Evolutionary conservation across 2,113 vertebrate genomes (phyloP).

Genomic region (Recurvirostra avosetta): DNA sequence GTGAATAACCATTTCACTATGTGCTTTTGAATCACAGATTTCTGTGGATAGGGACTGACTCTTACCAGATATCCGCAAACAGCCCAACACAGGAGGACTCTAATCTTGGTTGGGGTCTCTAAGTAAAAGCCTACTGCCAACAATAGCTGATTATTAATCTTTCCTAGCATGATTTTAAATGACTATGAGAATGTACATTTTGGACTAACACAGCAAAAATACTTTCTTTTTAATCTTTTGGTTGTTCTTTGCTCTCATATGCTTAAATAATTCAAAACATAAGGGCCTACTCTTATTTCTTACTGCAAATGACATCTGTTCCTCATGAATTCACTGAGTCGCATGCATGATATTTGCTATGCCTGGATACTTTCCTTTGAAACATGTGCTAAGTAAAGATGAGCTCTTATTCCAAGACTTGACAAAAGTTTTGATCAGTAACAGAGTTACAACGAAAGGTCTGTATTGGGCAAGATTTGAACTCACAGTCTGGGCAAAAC

Average conservation of each 20-base stretch:
- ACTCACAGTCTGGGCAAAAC: neutral
- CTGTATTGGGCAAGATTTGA: neutral
- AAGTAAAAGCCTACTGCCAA: neutral
- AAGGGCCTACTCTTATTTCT: neutral
- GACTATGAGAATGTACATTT: neutral
- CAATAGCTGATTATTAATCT: neutral
- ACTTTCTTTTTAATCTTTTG: neutral
- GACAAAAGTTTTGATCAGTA: neutral
- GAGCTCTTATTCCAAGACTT: neutral
- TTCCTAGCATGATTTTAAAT: neutral
- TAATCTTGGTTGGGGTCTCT: neutral
- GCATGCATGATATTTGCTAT: neutral
- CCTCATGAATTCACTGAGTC: neutral
- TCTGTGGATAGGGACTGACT: neutral
- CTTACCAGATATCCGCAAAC: neutral
- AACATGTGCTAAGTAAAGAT: neutral
- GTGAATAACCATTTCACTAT: neutral
- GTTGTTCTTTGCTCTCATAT: neutral
- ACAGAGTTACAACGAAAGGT: neutral
- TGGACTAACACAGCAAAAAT: neutral
- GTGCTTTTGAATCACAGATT: neutral
- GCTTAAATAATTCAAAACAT: conserved; percentile 16
- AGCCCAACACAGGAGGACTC: neutral
- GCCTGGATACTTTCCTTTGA: neutral
- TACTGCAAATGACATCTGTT: conserved; percentile 31